These are phyloP conservation scores for Polylopha cassiicola DNA, from an alignment of 2,888 invertebrate genomes.

Conservation along the genomic window DNA sequence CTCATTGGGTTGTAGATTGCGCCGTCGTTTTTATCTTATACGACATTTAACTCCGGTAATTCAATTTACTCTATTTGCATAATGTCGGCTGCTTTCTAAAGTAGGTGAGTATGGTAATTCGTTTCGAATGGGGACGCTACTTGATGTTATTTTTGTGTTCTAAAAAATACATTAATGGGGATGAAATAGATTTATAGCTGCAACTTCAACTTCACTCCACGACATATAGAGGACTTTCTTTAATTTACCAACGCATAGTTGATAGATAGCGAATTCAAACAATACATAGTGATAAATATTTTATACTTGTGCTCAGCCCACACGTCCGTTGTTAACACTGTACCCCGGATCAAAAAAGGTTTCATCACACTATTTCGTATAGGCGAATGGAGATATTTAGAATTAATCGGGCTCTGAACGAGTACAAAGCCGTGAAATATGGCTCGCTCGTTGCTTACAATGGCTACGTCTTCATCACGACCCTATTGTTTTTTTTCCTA, in stretches of 20 bases:
- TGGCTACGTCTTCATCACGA: slow-evolving; percentile 77
- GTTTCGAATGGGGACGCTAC: slow-evolving; percentile 31
- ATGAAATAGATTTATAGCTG: slow-evolving; percentile 9
- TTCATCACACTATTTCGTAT: slow-evolving; percentile 70
- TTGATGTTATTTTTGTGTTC: slow-evolving; percentile 28
- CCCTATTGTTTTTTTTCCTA: slow-evolving; percentile 72
- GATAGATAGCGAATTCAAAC: slow-evolving; percentile 28
- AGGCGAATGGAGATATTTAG: slow-evolving; percentile 75
- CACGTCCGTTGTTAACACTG: slow-evolving; percentile 51
- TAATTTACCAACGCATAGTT: slow-evolving; percentile 16
- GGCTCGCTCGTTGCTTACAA: slow-evolving; percentile 72
- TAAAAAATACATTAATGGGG: slow-evolving; percentile 16
- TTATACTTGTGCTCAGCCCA: slow-evolving; percentile 45
- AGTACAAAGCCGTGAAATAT: slow-evolving; percentile 76
- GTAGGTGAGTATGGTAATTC: slow-evolving; percentile 73
- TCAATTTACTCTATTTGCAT: slow-evolving; percentile 77
- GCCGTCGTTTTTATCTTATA: slow-evolving; percentile 76
- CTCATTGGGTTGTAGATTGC: slow-evolving; percentile 76
- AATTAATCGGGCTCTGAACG: slow-evolving; percentile 73
- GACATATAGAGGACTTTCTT: too few relatives aligned
- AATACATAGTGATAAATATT: slow-evolving; percentile 31
- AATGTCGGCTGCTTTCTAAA: slow-evolving; percentile 65
- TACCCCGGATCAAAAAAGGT: slow-evolving; percentile 59
- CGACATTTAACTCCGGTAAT: slow-evolving; percentile 77
- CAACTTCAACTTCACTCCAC: too few relatives aligned